Conservation (phyloP, 1,140 invertebrate genomes). For the Brachionus paranguensis region DNA sequence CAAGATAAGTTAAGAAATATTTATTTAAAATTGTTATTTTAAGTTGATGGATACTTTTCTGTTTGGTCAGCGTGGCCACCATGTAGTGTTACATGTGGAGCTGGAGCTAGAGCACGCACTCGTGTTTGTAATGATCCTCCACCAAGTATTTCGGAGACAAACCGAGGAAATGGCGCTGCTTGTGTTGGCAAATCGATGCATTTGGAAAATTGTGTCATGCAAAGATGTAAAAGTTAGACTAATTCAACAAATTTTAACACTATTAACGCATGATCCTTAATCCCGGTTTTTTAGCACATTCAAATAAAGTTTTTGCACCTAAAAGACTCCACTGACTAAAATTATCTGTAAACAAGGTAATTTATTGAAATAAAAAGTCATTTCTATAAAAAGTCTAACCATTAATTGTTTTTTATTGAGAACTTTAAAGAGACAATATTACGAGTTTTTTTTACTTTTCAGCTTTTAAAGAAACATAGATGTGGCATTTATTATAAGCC, state of each 20-base stretch:
- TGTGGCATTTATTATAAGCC: background rate
- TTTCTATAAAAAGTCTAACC: background rate
- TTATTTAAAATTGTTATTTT: background rate
- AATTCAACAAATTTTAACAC: background rate
- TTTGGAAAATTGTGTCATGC: slow-evolving; percentile 35
- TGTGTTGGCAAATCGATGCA: background rate
- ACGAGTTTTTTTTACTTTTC: background rate
- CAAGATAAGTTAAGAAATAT: background rate
- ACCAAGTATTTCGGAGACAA: slow-evolving; percentile 1
- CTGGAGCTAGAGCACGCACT: slow-evolving; percentile 74
- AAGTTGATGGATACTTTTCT: slow-evolving; percentile 28
- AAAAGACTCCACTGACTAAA: background rate
- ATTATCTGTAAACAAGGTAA: background rate
- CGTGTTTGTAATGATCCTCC: slow-evolving; percentile 49
- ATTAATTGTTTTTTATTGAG: background rate
- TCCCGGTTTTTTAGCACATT: slow-evolving; percentile 15
- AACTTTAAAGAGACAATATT: background rate
- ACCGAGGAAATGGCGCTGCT: background rate
- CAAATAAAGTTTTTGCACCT: slow-evolving; percentile 25
- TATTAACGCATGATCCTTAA: background rate
- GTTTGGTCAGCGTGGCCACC: slow-evolving; percentile 67
- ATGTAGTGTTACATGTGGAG: slow-evolving; percentile 81
- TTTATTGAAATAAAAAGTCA: background rate
- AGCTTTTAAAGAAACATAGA: background rate
- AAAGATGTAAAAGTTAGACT: slow-evolving; percentile 18